Percentiles rank a stretch among this genome's conserved stretches.
Evolutionary conservation across 23 tunicate genomes (phyloP).

Genomic region (Aplidium turbinatum): DNA sequence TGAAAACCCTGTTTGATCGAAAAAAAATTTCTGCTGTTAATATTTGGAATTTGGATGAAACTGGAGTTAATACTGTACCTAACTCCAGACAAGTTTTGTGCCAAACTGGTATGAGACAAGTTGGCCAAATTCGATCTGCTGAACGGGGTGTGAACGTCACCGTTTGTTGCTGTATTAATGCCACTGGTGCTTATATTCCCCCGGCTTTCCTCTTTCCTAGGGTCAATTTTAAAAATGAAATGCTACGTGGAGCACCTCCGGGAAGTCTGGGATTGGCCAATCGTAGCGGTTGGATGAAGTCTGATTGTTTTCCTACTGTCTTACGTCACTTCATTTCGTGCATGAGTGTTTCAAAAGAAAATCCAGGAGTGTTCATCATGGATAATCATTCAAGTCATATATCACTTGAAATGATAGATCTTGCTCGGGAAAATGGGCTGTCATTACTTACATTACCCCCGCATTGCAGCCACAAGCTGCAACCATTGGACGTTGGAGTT

Average conservation of each 20-base stretch:
- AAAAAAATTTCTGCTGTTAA: conserved; percentile 2
- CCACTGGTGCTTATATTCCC: conserved; percentile 13
- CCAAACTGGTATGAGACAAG: conserved; percentile 36
- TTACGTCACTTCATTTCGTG: conserved; percentile 33
- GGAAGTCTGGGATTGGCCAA: conserved; percentile 27
- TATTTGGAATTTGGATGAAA: conserved; percentile 51
- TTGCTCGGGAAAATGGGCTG: conserved; percentile 37
- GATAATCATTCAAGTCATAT: conserved; percentile 38
- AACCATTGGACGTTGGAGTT: conserved; percentile 55
- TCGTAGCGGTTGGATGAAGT: not conserved
- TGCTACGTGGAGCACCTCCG: not conserved
- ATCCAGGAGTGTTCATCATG: conserved; percentile 31
- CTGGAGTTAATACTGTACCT: conserved; percentile 38
- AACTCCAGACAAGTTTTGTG: conserved; percentile 9
- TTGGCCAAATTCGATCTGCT: conserved; percentile 34
- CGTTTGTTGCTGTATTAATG: conserved; percentile 44
- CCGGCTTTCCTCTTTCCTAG: conserved; percentile 43
- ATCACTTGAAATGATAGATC: conserved; percentile 6
- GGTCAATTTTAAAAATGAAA: not conserved
- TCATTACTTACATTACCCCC: conserved; percentile 50
- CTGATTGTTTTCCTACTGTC: conserved; percentile 10
- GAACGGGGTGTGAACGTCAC: conserved; percentile 48
- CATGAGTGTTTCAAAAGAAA: conserved; percentile 32
- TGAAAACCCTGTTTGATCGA: conserved; percentile 10
- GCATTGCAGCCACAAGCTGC: conserved; percentile 51